Percentiles rank a stretch among this genome's conserved stretches.
Evolutionary conservation across 1,140 invertebrate species (phyloP).

Genomic region (Pentalonia nigronervosa): DNA sequence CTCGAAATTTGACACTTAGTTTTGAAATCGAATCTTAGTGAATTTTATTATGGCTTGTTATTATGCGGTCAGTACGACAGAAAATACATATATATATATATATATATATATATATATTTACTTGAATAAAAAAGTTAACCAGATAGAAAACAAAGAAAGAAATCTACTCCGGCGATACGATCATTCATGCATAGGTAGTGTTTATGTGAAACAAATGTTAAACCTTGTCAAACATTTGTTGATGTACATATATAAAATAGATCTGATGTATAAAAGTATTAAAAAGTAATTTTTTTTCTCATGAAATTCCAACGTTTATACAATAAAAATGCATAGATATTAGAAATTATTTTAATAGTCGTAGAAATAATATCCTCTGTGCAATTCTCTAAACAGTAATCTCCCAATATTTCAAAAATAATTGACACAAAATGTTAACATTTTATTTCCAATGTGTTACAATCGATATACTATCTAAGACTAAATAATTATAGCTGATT

Average conservation of each 20-base stretch:
- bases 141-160: neutral
- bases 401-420: neutral
- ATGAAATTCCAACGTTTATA: neutral
- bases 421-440: neutral
- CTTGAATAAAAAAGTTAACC: neutral
- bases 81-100: too few relatives aligned
- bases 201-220: neutral
- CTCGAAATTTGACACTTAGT: neutral
- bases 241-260: neutral
- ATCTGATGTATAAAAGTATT: neutral
- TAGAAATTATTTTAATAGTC: neutral
- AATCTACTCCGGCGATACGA: neutral
- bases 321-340: neutral
- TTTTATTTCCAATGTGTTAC: neutral
- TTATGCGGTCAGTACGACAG: neutral
- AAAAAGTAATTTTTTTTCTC: neutral
- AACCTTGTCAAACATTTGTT: neutral
- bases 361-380: neutral
- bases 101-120: neutral
- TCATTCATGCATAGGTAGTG: neutral
- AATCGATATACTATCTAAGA: neutral
- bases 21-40: slow-evolving; percentile 28
- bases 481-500: neutral
- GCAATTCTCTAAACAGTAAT: neutral
- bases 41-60: slow-evolving; percentile 30